Conservation (phyloP, 2,888 invertebrate genomes). For the Apamea monoglypha region DNA sequence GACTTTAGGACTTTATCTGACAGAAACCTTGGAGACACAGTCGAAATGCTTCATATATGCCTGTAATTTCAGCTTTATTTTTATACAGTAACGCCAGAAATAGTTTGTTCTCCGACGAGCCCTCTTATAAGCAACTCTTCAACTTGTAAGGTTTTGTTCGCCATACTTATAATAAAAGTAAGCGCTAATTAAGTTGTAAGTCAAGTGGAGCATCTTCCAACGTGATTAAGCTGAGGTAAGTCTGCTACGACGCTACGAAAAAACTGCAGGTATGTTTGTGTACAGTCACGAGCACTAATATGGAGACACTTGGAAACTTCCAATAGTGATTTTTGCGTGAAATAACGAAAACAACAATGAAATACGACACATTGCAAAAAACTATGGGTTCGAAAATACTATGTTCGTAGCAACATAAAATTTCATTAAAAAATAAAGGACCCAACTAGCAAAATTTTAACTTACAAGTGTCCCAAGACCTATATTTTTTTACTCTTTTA, state of each 20-base stretch:
- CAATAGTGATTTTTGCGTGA: too few species aligned
- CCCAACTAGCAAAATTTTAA: too few species aligned
- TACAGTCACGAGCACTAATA: too few species aligned
- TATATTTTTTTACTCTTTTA: too few species aligned
- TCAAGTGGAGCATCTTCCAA: constrained; percentile 4
- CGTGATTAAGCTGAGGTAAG: not conserved
- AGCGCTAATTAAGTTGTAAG: constrained; percentile 18
- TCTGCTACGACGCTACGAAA: not conserved
- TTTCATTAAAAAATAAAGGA: too few species aligned
- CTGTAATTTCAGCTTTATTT: not conserved
- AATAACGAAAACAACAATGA: too few species aligned
- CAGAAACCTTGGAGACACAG: not conserved
- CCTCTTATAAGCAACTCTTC: not conserved
- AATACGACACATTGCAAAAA: too few species aligned
- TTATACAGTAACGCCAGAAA: not conserved
- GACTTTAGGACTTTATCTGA: too few species aligned
- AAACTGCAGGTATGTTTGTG: not conserved
- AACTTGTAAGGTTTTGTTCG: not conserved
- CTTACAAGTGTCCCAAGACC: too few species aligned
- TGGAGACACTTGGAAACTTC: too few species aligned
- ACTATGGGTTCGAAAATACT: too few species aligned
- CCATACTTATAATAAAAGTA: not conserved
- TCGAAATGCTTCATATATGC: not conserved
- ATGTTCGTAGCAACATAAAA: too few species aligned
- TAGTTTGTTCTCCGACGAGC: not conserved